Evolutionary conservation across 2,888 invertebrate species (phyloP), one percentile per base, ranked within the genome.

Genomic region (Galeruca laticollis): DNA sequence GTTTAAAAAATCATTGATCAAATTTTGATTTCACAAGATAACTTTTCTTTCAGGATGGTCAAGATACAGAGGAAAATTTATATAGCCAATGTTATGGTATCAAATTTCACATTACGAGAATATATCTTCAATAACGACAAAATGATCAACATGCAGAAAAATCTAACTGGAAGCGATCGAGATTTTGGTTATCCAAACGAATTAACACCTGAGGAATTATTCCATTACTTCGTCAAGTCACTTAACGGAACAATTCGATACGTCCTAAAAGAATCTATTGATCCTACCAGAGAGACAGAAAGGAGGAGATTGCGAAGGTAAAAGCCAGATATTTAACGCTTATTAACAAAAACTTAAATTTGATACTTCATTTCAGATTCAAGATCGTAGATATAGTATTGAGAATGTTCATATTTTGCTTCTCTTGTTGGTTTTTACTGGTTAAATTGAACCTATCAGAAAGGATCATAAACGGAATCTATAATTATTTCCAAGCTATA

Each of bases 81-180:
- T 15, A 47, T 10, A 1, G 9, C 47, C 15, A 18, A 18, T 47
- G 6, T 2, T 47, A 9, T 47, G 5, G 1, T 47, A 9, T 2
- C 2, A 10, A 15, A 8, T 2, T 47, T 10, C 8, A 10, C 15
- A 18, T 8, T 40, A 1, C 40, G 6, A 40, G 13, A 40, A 1
- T 47, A 8, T 18, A 9, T 18, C 15, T 47, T 47, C 8, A 18
- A 18, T 9, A 47, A 47, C 9, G 10, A 47, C 15, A 47, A 47
- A 47, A 47, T 47, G 47, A 47, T 47, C 18, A 10, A 18, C 18
- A 8, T 47, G 47, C 47, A 47, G 47, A 18, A 47, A 47, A 47
- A 18, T 15, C 15, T 47, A 18, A 9, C 5, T 15, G 18, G 15
- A 15, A 9, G 2, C 15, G 18, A 47, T 0, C 8, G 0, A 18